Base-by-base conservation (phyloP, 2,888 invertebrate species). In the Orchesella flavescens region DNA sequence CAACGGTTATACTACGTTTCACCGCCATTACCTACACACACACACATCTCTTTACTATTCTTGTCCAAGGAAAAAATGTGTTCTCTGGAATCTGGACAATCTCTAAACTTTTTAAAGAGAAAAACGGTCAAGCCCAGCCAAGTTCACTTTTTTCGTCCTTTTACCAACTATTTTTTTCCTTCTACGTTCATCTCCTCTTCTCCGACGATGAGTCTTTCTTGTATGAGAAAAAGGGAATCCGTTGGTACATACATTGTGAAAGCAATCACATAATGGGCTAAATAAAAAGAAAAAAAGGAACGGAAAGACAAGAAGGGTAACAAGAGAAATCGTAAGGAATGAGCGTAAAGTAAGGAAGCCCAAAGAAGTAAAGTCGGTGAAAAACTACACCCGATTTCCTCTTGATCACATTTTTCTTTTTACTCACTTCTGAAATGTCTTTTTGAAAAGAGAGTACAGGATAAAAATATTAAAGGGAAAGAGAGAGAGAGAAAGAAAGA, bases 331-430 rank as follows among this genome's bases (percentile, higher is more conserved):
- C 55, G 46, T 44, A 68, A 59, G 46, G 57, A 69, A 53, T 49
- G 46, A 57, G 53, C 65, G 55, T 55, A 63, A 71, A 72, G 65
- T 34, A 59, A 71, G 69, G 71, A 78, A 63, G 78, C 21, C 63
- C 53, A 71, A 53, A 53, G 34, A 49, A 69, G 61, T 71, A 78
- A 77, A 71, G 71, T 72, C 78, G 55, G 71, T 78, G 78, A 78
- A 78, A 78, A 78, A 71, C 78, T 78, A 78, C 63, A 78, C 78
- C 78, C 68, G 78, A 78, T 78, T 78, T 78, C 73, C 61, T 73
- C 80, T 73, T 73, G 73, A 80, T 80, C 72, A 73, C 80, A 80
- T 73, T 73, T 71, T 53, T 71, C 46, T 74, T 74, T 44, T 34
- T 65, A 49, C 71, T 72, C 21, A n/a, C 55, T 69, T 63, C 15